Percentiles rank a stretch among this genome's conserved stretches.
These are phyloP conservation scores for Dolomedes plantarius DNA, from an alignment of 2,888 invertebrate species.

Conservation along the genomic window DNA sequence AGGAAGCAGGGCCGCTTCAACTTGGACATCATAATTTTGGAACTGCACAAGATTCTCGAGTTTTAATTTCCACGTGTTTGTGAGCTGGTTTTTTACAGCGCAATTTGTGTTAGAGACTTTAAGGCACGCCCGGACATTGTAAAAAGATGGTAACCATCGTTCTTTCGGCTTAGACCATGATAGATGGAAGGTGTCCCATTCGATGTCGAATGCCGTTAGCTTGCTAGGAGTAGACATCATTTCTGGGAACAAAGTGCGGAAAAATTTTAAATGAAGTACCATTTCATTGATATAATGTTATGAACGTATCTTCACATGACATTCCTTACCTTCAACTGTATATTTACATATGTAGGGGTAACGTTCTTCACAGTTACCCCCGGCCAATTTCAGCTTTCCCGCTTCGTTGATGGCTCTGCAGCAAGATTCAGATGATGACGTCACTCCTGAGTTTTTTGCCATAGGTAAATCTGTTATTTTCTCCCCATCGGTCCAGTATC, in stretches of 20 bases:
- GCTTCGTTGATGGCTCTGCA: slow-evolving; percentile 37
- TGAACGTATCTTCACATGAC: too few species aligned
- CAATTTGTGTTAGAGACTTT: background rate
- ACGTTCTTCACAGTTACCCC: slow-evolving; percentile 29
- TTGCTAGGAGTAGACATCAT: slow-evolving; percentile 8
- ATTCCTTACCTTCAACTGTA: slow-evolving; percentile 23
- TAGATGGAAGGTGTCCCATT: slow-evolving; percentile 25
- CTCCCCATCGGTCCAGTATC: slow-evolving; percentile 60
- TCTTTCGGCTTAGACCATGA: slow-evolving; percentile 22
- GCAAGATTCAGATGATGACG: slow-evolving; percentile 39
- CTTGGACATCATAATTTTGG: slow-evolving; percentile 34
- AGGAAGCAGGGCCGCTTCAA: slow-evolving; percentile 32
- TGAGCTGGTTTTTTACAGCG: background rate
- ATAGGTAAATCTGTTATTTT: slow-evolving; percentile 43
- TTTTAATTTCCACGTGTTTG: background rate
- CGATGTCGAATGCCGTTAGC: background rate
- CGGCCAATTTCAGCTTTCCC: slow-evolving; percentile 35
- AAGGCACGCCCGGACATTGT: slow-evolving; percentile 30
- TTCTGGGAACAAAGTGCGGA: slow-evolving; percentile 34
- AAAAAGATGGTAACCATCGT: slow-evolving; percentile 47
- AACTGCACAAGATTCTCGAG: slow-evolving; percentile 35
- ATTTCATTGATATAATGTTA: too few species aligned
- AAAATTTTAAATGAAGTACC: too few species aligned
- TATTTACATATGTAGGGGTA: slow-evolving; percentile 57
- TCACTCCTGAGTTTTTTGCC: slow-evolving; percentile 58